These are phyloP conservation scores for Aphidius ervi DNA, from an alignment of 1,140 invertebrate species.

Conservation along the genomic window DNA sequence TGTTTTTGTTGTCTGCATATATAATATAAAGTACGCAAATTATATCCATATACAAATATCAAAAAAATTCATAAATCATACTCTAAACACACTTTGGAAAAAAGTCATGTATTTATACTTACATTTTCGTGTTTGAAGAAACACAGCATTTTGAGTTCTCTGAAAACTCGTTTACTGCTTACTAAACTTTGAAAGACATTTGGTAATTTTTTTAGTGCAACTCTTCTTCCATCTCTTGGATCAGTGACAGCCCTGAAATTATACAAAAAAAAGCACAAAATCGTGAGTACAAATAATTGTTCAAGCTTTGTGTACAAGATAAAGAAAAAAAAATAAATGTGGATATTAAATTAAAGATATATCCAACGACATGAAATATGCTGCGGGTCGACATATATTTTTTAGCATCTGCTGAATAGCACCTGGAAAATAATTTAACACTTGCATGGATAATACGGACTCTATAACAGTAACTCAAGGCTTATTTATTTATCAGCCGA, in stretches of 20 bases:
- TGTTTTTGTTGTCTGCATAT: no score
- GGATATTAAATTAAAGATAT: background rate
- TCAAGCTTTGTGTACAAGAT: background rate
- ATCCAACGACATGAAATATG: constrained; percentile 1
- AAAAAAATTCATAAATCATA: no score
- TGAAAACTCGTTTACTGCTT: constrained; percentile 92
- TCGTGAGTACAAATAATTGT: background rate
- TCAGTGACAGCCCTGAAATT: constrained; percentile 95
- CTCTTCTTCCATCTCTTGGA: constrained; percentile 94
- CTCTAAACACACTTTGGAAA: constrained; percentile 5
- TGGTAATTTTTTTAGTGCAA: constrained; percentile 98
- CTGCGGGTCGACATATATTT: constrained; percentile 8
- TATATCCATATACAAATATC: no score
- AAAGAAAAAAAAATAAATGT: background rate
- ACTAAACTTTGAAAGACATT: constrained; percentile 99
- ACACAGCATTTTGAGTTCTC: constrained; percentile 98
- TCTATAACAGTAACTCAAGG: background rate
- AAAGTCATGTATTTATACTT: constrained; percentile 53
- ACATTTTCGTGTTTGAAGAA: constrained; percentile 99
- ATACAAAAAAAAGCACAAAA: constrained; percentile 33
- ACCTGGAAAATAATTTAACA: constrained; percentile 11
- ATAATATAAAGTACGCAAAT: no score
- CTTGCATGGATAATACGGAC: background rate
- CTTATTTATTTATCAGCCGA: no score
- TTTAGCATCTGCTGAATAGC: background rate